phyloP scores from a whole-genome alignment of 2,797 vertebrate genomes.

The Chrosomus eos region DNA sequence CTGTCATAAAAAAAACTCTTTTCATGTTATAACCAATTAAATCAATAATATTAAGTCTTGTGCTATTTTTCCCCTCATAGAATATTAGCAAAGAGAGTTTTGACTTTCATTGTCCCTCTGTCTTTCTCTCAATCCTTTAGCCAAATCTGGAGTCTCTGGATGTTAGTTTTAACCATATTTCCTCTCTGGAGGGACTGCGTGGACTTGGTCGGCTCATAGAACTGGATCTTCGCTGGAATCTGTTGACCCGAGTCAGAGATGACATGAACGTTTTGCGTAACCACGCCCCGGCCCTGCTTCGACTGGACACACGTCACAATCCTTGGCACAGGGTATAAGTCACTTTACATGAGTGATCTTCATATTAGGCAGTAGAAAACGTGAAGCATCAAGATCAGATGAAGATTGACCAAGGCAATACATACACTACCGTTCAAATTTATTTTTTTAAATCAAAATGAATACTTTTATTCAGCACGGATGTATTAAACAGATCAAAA shows the following conservation, averaged over 20 bases:
- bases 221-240: slow-evolving; percentile 85
- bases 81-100: background rate
- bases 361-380: background rate
- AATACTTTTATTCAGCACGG: background rate
- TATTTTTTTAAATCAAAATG: background rate
- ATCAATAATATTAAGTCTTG: background rate
- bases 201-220: slow-evolving; percentile 77
- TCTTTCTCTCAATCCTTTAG: slow-evolving; percentile 66
- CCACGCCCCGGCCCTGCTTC: slow-evolving; percentile 74
- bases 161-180: slow-evolving; percentile 81
- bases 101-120: background rate
- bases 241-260: slow-evolving; percentile 76
- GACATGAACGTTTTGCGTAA: slow-evolving; percentile 77
- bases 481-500: background rate
- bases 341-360: background rate
- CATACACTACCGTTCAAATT: background rate
- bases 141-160: slow-evolving; percentile 82
- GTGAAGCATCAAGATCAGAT: background rate
- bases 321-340: slow-evolving; percentile 79
- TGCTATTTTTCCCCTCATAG: background rate
- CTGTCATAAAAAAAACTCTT: background rate
- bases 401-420: background rate
- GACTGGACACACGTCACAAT: slow-evolving; percentile 80
- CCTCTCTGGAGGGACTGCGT: slow-evolving; percentile 79
- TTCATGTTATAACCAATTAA: background rate